Base-by-base conservation (phyloP, 2,113 vertebrate species). In the Cyphomyrus discorhynchus region DNA sequence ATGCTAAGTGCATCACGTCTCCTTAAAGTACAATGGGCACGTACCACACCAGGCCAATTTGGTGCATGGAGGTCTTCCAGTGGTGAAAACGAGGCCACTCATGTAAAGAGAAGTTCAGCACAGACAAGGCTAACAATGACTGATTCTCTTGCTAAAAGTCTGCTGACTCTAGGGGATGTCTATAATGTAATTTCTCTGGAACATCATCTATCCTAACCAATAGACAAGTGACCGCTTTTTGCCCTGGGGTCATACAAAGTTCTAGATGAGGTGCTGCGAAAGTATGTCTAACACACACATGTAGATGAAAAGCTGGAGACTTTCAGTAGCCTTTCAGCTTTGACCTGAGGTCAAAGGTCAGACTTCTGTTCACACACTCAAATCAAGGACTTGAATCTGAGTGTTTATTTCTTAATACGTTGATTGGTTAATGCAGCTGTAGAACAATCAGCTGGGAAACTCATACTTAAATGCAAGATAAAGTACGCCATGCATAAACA, bases 111-210 rank as follows among this genome's bases (percentile, higher is more conserved):
- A 77, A 92, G 93, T 93, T 93, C 90, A 95, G 94, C 92, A 21
- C 91, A 58, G 80, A 92, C 91, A 94, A 92, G 93, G 92, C 52
- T 95, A 95, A 95, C 93, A 91, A 91, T 95, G 95, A 95, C 91
- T 94, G 94, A 95, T 96, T 82, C 90, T 91, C 17, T 53, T 74
- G 56, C 74, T 85, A 90, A 56, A 56, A 90, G 92, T 92, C 93
- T 24, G 88, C 88, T 91, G 93, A 93, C 93, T 93, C 92, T 92
- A 90, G 94, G 94, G 94, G 94, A 95, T 94, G 94, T 95, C 94
- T 94, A 95, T 93, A 92, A 88, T 94, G 93, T 94, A 94, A 95
- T 95, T 95, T 95, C 94, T 93, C 94, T 95, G 94, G 92, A 93
- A 94, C 94, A 92, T 93, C 91, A 95, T 96, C 94, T 95, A 94